Evolutionary conservation across 2,888 invertebrate species (phyloP), one percentile per base, ranked within the genome.

Genomic region (Trilocha varians): DNA sequence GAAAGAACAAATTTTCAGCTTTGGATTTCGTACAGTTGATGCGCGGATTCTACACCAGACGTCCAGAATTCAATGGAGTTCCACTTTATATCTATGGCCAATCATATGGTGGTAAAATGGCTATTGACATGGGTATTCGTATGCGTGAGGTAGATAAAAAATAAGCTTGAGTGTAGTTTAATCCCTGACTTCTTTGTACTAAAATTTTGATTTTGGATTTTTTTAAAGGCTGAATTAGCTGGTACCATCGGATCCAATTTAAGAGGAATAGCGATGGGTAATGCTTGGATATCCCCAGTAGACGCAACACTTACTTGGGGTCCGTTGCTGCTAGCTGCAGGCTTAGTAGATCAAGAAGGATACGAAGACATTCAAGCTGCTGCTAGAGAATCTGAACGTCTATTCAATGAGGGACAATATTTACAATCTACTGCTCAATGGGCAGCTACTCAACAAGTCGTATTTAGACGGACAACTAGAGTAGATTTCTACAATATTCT

Each of bases 51-150:
- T 90, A 93, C 53, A 59, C 78, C 13, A 66, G 80, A 11, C 83
- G 92, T 61, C 89, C 93, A 0, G 88, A 91, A 57, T 96, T 96
- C 62, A 87, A 89, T 66, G 82, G 76, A 8, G 88, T 92, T 0
- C 93, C 95, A 1, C 82, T 95, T 32, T 96, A 96, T 65, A 93
- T 97, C 46, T 93, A 94, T 60, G 93, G 92, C 16, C 96, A 97
- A 71, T 96, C 96, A 0, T 97, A 97, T 70, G 97, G 97, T 13
- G 97, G 96, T 1, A 97, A 97, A 82, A 96, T 96, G 95, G 92
- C 94, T 0, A 90, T 93, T 1, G 94, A 94, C 59, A 95, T 96
- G 69, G 94, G 92, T 6, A 68, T 86, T 60, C 66, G 78, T 41
- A 85, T 91, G 68, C 63, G 79, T 43, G 79, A 88, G 73, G 90